These are phyloP conservation scores for Oscheius onirici DNA, from an alignment of 2,888 invertebrate genomes.

Conservation along the genomic window DNA sequence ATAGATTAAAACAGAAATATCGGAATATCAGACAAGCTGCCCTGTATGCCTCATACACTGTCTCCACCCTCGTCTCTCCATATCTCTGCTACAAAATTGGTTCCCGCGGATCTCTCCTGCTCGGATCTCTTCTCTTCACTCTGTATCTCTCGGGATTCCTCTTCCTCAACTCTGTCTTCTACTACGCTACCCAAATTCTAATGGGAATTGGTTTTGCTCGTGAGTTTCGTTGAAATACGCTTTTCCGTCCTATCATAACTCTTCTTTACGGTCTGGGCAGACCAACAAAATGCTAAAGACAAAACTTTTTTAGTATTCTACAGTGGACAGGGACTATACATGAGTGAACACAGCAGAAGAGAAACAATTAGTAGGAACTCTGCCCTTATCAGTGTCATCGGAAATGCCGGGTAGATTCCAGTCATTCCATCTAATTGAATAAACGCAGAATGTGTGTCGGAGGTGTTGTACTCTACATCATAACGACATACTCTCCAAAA, in stretches of 20 bases:
- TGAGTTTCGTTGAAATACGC: conserved; percentile 21
- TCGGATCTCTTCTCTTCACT: conserved; percentile 40
- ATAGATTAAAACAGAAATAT: background rate
- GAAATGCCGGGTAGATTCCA: conserved; percentile 24
- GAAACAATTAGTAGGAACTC: conserved; percentile 31
- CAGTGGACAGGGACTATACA: conserved; percentile 31
- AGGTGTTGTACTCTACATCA: conserved; percentile 25
- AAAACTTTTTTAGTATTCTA: conserved; percentile 16
- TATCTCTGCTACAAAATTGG: conserved; percentile 35
- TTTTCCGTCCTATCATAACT: too few species aligned
- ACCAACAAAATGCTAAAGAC: too few species aligned
- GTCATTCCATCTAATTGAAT: background rate
- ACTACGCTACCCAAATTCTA: conserved; percentile 16
- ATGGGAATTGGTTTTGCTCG: conserved; percentile 34
- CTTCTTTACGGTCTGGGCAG: too few species aligned
- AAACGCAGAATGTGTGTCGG: conserved; percentile 26
- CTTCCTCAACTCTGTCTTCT: conserved; percentile 31
- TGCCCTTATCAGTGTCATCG: conserved; percentile 30
- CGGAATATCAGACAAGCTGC: conserved; percentile 43
- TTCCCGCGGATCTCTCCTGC: conserved; percentile 29
- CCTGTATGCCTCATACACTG: conserved; percentile 36
- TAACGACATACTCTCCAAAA: conserved; percentile 15
- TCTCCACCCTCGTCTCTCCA: conserved; percentile 40
- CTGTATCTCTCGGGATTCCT: conserved; percentile 40
- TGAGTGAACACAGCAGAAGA: conserved; percentile 24